These are phyloP conservation scores for Lasiommata megera DNA, from an alignment of 2,888 invertebrate species.

Conservation along the genomic window DNA sequence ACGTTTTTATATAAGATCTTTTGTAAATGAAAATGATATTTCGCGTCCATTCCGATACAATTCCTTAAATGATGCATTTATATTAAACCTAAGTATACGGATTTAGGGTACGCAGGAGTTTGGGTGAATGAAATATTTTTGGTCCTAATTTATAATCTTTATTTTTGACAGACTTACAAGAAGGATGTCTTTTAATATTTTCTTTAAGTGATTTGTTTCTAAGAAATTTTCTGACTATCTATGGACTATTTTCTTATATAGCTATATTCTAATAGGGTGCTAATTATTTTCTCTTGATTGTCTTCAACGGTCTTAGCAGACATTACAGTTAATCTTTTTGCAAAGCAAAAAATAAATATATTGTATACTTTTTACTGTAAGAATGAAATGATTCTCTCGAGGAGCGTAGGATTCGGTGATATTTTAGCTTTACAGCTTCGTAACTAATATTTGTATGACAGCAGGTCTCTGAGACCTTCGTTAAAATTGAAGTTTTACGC, in stretches of 20 bases:
- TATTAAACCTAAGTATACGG: conserved; percentile 12
- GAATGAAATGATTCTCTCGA: conserved; percentile 59
- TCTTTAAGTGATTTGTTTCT: no score
- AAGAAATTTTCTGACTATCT: no score
- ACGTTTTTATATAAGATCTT: not conserved
- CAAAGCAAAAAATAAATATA: conserved; percentile 61
- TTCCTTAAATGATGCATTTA: conserved; percentile 7
- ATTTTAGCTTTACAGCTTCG: conserved; percentile 79
- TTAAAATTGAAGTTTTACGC: conserved; percentile 34
- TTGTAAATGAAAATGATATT: conserved; percentile 8
- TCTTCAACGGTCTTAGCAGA: conserved; percentile 54
- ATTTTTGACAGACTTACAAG: not conserved
- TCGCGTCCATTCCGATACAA: conserved; percentile 24
- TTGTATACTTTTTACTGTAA: conserved; percentile 52
- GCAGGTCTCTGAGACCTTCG: conserved; percentile 62
- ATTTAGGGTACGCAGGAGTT: conserved; percentile 2
- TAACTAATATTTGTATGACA: conserved; percentile 55
- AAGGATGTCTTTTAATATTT: no score
- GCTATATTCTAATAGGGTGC: conserved; percentile 40
- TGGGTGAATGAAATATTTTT: not conserved
- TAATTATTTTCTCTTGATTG: conserved; percentile 34
- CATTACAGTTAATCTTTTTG: conserved; percentile 69
- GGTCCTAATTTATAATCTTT: no score
- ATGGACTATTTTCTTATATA: conserved; percentile 1
- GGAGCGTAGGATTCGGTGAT: conserved; percentile 68